Evolutionary conservation across 1,140 invertebrate species (phyloP).

Genomic region (Euura lappo): DNA sequence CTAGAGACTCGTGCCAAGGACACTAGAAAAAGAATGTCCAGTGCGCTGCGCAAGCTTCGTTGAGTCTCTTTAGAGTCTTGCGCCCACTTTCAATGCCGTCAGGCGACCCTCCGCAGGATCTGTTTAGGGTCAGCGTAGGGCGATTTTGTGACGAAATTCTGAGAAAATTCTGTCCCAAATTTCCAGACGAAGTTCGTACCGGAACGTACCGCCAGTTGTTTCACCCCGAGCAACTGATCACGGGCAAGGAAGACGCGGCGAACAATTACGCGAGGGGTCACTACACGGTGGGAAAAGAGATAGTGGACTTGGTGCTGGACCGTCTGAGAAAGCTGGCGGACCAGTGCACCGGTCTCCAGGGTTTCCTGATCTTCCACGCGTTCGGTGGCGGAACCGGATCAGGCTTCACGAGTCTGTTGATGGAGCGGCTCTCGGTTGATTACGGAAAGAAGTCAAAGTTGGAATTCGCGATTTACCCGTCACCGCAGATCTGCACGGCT

Average conservation of each 20-base stretch:
- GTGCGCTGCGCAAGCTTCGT: background rate
- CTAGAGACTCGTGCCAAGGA: too few species aligned
- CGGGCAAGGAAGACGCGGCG: slow-evolving; percentile 69
- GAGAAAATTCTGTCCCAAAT: background rate
- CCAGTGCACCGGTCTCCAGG: slow-evolving; percentile 62
- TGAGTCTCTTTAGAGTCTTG: background rate
- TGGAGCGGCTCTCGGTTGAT: slow-evolving; percentile 67
- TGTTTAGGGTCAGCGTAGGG: too few species aligned
- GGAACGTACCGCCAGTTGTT: slow-evolving; percentile 67
- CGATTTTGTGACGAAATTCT: too few species aligned
- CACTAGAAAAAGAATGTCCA: background rate
- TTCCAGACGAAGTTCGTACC: slow-evolving; percentile 62
- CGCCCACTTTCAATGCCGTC: too few species aligned
- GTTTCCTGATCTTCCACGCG: slow-evolving; percentile 70
- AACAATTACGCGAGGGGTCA: slow-evolving; percentile 73
- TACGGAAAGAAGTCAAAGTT: slow-evolving; percentile 72
- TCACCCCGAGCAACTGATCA: slow-evolving; percentile 70
- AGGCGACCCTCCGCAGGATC: too few species aligned
- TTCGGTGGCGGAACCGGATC: slow-evolving; percentile 78
- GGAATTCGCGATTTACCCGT: slow-evolving; percentile 75
- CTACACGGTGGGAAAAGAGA: slow-evolving; percentile 70
- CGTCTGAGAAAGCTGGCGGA: slow-evolving; percentile 58
- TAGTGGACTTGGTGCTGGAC: slow-evolving; percentile 67
- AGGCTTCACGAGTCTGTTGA: slow-evolving; percentile 67
- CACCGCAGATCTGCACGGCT: slow-evolving; percentile 71